phyloP scores from a whole-genome alignment of 2,113 vertebrate genomes.

The Psittacara wagleri region DNA sequence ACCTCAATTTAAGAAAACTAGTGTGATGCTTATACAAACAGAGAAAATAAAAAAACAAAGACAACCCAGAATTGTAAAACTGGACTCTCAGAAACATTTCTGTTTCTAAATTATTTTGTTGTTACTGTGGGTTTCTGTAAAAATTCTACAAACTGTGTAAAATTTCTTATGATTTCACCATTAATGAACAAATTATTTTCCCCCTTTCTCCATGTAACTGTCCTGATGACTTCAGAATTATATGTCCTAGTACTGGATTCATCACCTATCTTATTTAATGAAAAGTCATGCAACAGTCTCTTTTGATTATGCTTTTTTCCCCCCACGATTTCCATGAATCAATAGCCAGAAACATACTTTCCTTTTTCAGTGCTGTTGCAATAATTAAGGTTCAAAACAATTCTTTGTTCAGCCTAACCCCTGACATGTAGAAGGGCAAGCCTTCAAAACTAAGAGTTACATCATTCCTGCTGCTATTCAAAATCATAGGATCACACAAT shows the following conservation, averaged over 20 bases:
- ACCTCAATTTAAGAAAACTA: not conserved
- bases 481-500: not conserved
- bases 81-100: not conserved
- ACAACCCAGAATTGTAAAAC: not conserved
- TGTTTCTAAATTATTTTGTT: not conserved
- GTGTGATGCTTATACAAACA: rapidly evolving
- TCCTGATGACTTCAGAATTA: not conserved
- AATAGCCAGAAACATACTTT: not conserved
- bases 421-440: not conserved
- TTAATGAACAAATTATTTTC: not conserved
- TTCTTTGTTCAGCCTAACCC: not conserved
- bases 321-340: not conserved
- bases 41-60: not conserved
- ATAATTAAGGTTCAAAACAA: not conserved
- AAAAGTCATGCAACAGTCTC: not conserved
- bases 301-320: not conserved
- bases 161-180: not conserved
- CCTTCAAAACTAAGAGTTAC: not conserved
- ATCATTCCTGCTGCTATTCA: not conserved
- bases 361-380: not conserved
- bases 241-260: not conserved
- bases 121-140: not conserved
- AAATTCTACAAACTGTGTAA: not conserved
- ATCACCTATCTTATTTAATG: not conserved
- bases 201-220: not conserved